A percentile compares a stretch with the other conserved stretches of the same genome.
phyloP scores from a whole-genome alignment of 2,888 invertebrate genomes.

The Pristionchus arcanus region DNA sequence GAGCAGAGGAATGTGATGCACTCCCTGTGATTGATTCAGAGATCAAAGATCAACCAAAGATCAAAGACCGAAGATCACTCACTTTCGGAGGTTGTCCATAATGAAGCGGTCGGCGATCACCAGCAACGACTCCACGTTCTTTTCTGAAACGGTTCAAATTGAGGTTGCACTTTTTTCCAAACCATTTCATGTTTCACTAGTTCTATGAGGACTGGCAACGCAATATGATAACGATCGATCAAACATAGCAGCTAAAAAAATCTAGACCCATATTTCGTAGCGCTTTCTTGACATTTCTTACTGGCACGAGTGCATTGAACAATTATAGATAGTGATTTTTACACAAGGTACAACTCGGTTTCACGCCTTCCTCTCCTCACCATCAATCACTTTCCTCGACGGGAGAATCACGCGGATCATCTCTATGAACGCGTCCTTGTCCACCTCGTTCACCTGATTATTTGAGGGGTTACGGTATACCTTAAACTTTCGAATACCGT shows the following conservation, averaged over 20 bases:
- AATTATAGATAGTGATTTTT: too few relatives aligned
- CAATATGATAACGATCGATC: background rate
- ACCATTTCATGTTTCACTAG: too few relatives aligned
- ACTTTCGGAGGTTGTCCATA: conserved; percentile 46
- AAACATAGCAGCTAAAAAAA: too few relatives aligned
- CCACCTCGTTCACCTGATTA: conserved; percentile 31
- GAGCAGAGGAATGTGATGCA: conserved; percentile 53
- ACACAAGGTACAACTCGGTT: too few relatives aligned
- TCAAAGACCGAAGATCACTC: background rate
- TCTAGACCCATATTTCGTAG: too few relatives aligned
- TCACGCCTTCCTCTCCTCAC: background rate
- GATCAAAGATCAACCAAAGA: background rate
- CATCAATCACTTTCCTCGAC: conserved; percentile 49
- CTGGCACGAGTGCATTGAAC: too few relatives aligned
- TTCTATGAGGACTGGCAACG: too few relatives aligned
- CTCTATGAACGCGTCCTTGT: conserved; percentile 49
- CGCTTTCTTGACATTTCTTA: too few relatives aligned
- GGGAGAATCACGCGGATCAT: conserved; percentile 53
- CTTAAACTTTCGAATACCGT: background rate
- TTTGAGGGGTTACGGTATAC: background rate
- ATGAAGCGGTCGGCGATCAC: conserved; percentile 53
- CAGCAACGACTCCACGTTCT: conserved; percentile 54
- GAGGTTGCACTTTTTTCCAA: too few relatives aligned
- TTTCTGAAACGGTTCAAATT: conserved; percentile 11
- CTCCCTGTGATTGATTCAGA: conserved; percentile 29